A percentile compares a stretch with the other conserved stretches of the same genome.
These are phyloP conservation scores for Clivina fossor DNA, from an alignment of 2,888 invertebrate genomes.

Conservation along the genomic window DNA sequence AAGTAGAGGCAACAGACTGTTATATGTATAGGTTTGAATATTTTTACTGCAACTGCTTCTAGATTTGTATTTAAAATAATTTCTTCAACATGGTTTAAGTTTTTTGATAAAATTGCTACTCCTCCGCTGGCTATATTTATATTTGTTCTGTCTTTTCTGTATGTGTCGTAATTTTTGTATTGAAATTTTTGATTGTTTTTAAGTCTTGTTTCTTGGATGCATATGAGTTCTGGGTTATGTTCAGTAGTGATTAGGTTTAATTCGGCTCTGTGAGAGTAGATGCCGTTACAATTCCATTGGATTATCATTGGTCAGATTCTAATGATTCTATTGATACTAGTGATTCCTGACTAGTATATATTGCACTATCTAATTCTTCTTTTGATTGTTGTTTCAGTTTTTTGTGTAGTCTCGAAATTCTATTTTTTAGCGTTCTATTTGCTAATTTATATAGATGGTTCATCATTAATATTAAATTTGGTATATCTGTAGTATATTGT, in stretches of 20 bases:
- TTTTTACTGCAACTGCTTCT: conserved; percentile 36
- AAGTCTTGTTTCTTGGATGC: conserved; percentile 9
- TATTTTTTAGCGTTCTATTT: conserved; percentile 3
- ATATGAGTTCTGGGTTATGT: conserved; percentile 5
- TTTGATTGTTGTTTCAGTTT: neutral
- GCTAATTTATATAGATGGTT: conserved; percentile 1
- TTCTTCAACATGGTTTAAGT: conserved; percentile 28
- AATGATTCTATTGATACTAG: neutral
- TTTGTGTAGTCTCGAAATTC: conserved; percentile 7
- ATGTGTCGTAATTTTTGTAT: neutral
- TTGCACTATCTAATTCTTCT: conserved; percentile 1
- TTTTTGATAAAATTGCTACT: conserved; percentile 34
- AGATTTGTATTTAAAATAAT: conserved; percentile 30
- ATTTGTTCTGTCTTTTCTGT: conserved; percentile 5
- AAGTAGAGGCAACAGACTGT: conserved; percentile 37
- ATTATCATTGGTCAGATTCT: conserved; percentile 1
- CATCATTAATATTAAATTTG: conserved; percentile 7
- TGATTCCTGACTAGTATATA: no score
- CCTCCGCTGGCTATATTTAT: conserved; percentile 35
- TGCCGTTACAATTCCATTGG: conserved; percentile 6
- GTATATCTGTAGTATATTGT: neutral
- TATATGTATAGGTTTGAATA: conserved; percentile 19
- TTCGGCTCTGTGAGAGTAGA: conserved; percentile 4
- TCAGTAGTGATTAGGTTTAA: conserved; percentile 4
- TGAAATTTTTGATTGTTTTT: neutral